Conservation (phyloP, 2,888 invertebrate genomes). For the Notodonta dromedarius region DNA sequence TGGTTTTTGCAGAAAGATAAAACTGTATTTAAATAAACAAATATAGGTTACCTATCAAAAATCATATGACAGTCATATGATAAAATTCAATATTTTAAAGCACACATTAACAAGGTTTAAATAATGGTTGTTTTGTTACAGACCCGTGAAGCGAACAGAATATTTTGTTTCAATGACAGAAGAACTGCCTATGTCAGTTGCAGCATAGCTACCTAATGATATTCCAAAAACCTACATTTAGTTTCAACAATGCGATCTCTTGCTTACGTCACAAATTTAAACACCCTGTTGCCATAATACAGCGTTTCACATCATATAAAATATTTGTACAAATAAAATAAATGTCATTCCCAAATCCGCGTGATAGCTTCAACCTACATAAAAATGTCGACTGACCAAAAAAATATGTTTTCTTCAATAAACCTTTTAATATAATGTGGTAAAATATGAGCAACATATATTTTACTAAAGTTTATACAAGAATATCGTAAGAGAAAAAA, state of each 20-base stretch:
- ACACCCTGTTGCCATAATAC: not conserved
- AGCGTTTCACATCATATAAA: not conserved
- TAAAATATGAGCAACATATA: not conserved
- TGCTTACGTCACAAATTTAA: not conserved
- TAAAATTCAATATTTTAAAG: too few relatives aligned
- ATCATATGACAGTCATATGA: conserved; percentile 15
- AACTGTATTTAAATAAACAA: conserved; percentile 17
- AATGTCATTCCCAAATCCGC: not conserved
- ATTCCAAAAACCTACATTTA: too few relatives aligned
- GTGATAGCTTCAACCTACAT: not conserved
- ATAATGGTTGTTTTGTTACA: too few relatives aligned
- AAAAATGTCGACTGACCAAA: not conserved
- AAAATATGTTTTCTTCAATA: too few relatives aligned
- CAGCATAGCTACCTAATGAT: too few relatives aligned
- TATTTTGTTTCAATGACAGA: too few relatives aligned
- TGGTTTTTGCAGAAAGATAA: conserved; percentile 10
- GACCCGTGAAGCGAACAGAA: too few relatives aligned
- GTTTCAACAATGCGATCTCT: too few relatives aligned
- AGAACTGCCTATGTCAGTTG: not conserved
- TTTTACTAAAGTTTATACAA: not conserved
- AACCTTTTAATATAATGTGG: not conserved
- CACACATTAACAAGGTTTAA: too few relatives aligned
- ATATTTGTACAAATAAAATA: not conserved
- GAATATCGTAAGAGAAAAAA: not conserved
- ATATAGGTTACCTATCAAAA: conserved; percentile 14